Conservation (phyloP, 2,113 vertebrate species). For the Athene cunicularia region DNA sequence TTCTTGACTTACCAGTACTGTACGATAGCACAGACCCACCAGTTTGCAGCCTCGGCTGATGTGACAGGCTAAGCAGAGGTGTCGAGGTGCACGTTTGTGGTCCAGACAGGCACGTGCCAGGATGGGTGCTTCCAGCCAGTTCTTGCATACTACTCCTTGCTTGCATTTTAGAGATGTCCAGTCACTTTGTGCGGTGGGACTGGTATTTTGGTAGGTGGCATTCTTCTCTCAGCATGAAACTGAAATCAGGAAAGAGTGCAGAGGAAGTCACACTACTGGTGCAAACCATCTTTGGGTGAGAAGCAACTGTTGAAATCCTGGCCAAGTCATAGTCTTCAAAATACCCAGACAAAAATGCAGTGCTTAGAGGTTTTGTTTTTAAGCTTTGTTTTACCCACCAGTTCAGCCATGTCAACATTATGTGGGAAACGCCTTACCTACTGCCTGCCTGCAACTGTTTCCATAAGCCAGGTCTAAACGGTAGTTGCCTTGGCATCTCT, state of each 20-base stretch:
- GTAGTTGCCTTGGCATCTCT: neutral
- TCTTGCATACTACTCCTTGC: neutral
- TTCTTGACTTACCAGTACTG: neutral
- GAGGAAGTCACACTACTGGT: neutral
- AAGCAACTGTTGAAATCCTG: neutral
- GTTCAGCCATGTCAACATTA: neutral
- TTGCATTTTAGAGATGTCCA: neutral
- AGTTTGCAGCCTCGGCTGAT: neutral
- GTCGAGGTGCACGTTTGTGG: fast-evolving
- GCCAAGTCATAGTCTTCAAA: neutral
- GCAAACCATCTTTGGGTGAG: neutral
- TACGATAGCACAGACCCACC: neutral
- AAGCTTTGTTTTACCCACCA: neutral
- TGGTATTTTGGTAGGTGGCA: neutral
- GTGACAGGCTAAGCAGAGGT: neutral
- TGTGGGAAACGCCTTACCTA: neutral
- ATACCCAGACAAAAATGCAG: neutral
- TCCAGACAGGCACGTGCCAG: neutral
- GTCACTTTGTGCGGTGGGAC: neutral
- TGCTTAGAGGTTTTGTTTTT: neutral
- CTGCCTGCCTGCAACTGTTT: neutral
- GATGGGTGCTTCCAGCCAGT: neutral
- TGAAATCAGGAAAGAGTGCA: neutral
- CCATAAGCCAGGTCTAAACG: neutral
- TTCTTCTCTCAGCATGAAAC: neutral